Evolutionary conservation across 2,113 vertebrate genomes (phyloP), one percentile per base, ranked within the genome.

Genomic region (Diadophis punctatus): DNA sequence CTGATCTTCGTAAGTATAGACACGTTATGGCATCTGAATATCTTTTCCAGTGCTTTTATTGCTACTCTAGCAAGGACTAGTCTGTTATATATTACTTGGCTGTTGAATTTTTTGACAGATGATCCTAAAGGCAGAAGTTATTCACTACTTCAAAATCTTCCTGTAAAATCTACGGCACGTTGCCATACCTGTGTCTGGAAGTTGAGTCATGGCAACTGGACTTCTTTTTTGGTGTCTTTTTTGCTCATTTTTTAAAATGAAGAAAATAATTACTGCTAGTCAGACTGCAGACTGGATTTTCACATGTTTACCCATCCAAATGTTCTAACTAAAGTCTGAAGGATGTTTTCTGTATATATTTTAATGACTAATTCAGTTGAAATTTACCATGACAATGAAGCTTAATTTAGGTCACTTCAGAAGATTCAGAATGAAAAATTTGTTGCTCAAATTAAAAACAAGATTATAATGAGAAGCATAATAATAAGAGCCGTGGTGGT

Each of bases 291-390:
- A 0, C 30, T 68, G 92, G 5, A 1, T 86, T 14, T 56, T n/a
- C 58, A 92, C 43, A 30, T 90, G 18, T 93, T 93, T 93, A 43
- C 84, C 80, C 23, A 68, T 48, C 3, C 94, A 1, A 89, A 91
- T 91, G 1, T 9, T 58, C 10, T 93, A 91, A 90, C 90, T 90
- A 60, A 95, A 89, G 3, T 1, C 1, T 87, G 43, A 20, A 90
- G 60, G 39, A n/a, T 46, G 89, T 90, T 90, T 93, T 88, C 39
- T 34, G 63, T 16, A n/a, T 63, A 63, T 63, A 68, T 68, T 68
- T n/a, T 30, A 68, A 68, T 23, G 11, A 14, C 23, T 58, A 87
- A 68, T 43, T 87, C 52, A 90, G 1, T 80, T 89, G 43, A 9
- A 84, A 51, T 63, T 12, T 53, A 84, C 8, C 53, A 43, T 46